Base-by-base conservation (phyloP, 2,797 vertebrate species). In the Sebastes nivosus region DNA sequence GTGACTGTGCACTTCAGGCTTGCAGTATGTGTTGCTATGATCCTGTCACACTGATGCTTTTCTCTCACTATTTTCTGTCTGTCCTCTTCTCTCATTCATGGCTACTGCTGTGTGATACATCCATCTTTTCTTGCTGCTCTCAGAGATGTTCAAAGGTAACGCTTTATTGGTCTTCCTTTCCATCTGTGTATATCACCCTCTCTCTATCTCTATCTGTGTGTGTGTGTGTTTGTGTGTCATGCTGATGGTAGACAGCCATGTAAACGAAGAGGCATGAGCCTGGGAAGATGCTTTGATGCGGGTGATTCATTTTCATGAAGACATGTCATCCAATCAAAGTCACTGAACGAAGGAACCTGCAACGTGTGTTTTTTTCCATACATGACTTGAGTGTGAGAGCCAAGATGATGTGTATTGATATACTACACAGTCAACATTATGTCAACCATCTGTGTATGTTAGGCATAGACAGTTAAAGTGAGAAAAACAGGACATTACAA, bases 241-340 rank as follows among this genome's bases (percentile, higher is more conserved):
- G 32, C 30, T 63, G 22, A 30, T 76, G 79, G 67, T 67, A 84
- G 90, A 92, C 88, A 89, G 87, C 72, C 70, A 69, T 79, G 81
- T 82, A 93, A 92, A 92, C 87, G 82, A 92, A 88, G 89, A 94
- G 82, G 64, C 82, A 91, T 89, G 90, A 86, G 87, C 50, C 75
- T 4, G 59, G 67, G 77, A 84, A 74, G 87, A 88, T 46, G 79
- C 87, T 87, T 83, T 86, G 88, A 92, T 90, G 80, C 85, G 18
- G 52, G 89, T 88, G 90, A 94, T 93, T 88, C 55, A 89, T 93
- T 93, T 86, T 89, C 87, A 90, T 93, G 84, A 88, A 71, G 84
- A 70, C 60, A 73, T 70, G 87, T 79, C 88, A 77, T 75, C 80
- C 60, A n/a, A 74, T 92, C 77, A 81, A 76, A 87, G 80, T 77